Evolutionary conservation across 1,140 invertebrate species (phyloP).

Genomic region (Aphaenogaster ashmeadi): DNA sequence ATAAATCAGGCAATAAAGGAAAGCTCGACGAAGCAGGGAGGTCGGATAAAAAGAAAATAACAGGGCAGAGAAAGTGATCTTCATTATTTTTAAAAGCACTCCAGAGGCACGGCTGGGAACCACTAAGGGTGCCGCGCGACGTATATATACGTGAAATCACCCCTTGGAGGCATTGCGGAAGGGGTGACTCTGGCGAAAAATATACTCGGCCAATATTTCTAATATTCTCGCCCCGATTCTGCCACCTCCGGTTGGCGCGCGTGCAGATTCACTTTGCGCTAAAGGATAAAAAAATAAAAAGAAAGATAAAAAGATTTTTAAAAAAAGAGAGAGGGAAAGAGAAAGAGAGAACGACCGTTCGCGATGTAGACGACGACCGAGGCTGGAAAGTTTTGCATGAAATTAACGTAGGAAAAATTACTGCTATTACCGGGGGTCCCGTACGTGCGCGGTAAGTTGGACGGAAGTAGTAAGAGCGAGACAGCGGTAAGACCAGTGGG

Average conservation of each 20-base stretch:
- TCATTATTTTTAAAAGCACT: constrained; percentile 78
- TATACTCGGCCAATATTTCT: constrained; percentile 46
- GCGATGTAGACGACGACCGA: constrained; percentile 54
- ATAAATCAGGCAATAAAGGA: constrained; percentile 77
- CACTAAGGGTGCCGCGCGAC: constrained; percentile 47
- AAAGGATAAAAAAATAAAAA: constrained; percentile 53
- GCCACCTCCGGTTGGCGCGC: background rate
- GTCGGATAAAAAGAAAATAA: constrained; percentile 71
- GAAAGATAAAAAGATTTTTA: background rate
- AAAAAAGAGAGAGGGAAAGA: constrained; percentile 63
- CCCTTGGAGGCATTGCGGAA: constrained; percentile 12
- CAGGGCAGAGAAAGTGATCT: constrained; percentile 57
- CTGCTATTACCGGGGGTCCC: constrained; percentile 74
- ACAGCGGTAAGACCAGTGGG: background rate
- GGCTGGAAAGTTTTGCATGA: constrained; percentile 80
- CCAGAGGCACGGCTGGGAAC: constrained; percentile 53
- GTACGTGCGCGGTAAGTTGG: constrained; percentile 58
- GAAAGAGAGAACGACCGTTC: constrained; percentile 62
- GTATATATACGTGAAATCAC: constrained; percentile 35
- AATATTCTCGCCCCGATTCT: constrained; percentile 36
- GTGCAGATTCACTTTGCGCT: constrained; percentile 53
- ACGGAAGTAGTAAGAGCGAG: constrained; percentile 22
- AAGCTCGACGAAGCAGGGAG: constrained; percentile 70
- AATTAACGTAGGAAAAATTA: constrained; percentile 81
- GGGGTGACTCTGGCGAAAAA: constrained; percentile 46